Base-by-base conservation (phyloP, 2,113 vertebrate species). In the Dasypus novemcinctus region DNA sequence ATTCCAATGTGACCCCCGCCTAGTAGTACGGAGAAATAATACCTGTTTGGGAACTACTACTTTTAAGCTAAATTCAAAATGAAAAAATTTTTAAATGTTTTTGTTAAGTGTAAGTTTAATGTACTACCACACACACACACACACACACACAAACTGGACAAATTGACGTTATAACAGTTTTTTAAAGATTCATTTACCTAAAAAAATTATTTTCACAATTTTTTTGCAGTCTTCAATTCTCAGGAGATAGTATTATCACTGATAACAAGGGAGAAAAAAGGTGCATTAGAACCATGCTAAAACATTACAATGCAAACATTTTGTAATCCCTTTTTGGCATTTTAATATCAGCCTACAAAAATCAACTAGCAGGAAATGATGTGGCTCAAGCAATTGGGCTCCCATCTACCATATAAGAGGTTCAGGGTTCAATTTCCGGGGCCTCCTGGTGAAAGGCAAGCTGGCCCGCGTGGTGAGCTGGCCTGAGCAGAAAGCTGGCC, bases 311-410 rank as follows among this genome's bases (percentile, higher is more conserved):
- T 68, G 74, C 88, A 92, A 96, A 90, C 83, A 94, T n/a, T 85
- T 85, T 88, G 59, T 82, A 95, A 96, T 79, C 88, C 81, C 68
- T 93, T 87, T 78, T 61, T 95, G 81, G 90, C 95, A 95, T 82
- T 92, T 96, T 96, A 97, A 92, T 96, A 89, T 43, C 81, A 43
- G 54, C 43, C 59, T 86, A 93, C 68, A 95, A 96, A 96, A 95
- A 80, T 75, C 43, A 90, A 78, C 61, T 91, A 31, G n/a, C n/a
- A n/a, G n/a, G n/a, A n/a, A n/a, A n/a, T n/a, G n/a, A n/a, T n/a
- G n/a, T n/a, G n/a, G n/a, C n/a, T n/a, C n/a, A n/a, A n/a, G n/a
- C n/a, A n/a, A n/a, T n/a, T n/a, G n/a, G n/a, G n/a, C n/a, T n/a
- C n/a, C n/a, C n/a, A n/a, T n/a, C n/a, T n/a, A n/a, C n/a, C n/a